Conservation (phyloP, 2,888 invertebrate species). For the Agriopis aurantiaria region DNA sequence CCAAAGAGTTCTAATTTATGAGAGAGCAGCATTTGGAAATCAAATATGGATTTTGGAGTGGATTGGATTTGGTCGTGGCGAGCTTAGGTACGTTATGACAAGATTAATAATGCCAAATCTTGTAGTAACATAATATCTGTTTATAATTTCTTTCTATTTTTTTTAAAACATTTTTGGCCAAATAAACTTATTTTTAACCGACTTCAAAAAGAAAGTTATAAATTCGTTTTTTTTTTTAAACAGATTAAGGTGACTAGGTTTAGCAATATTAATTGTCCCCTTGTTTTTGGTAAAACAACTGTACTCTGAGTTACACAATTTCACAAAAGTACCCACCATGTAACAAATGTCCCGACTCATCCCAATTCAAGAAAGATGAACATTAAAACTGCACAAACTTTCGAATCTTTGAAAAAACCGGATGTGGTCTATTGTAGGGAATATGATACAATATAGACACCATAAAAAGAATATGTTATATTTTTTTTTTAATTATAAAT, state of each 20-base stretch:
- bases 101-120: not conserved
- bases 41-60: not conserved
- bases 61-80: not conserved
- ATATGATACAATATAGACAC: not conserved
- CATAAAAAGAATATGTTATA: not conserved
- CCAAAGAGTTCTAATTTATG: not conserved
- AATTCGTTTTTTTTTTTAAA: too few relatives aligned
- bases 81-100: not conserved
- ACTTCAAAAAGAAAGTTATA: not conserved
- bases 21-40: not conserved
- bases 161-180: too few relatives aligned
- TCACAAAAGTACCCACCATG: not conserved
- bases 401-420: not conserved
- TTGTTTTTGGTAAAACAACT: constrained; percentile 1
- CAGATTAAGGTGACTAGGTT: too few relatives aligned
- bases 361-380: not conserved
- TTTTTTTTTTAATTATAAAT: too few relatives aligned
- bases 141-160: too few relatives aligned
- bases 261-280: not conserved
- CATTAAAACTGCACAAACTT: not conserved
- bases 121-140: not conserved
- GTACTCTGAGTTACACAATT: not conserved
- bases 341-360: not conserved
- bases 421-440: not conserved
- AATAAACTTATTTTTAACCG: too few relatives aligned